Evolutionary conservation across 2,797 vertebrate species (phyloP).

Genomic region (Numenius phaeopus): DNA sequence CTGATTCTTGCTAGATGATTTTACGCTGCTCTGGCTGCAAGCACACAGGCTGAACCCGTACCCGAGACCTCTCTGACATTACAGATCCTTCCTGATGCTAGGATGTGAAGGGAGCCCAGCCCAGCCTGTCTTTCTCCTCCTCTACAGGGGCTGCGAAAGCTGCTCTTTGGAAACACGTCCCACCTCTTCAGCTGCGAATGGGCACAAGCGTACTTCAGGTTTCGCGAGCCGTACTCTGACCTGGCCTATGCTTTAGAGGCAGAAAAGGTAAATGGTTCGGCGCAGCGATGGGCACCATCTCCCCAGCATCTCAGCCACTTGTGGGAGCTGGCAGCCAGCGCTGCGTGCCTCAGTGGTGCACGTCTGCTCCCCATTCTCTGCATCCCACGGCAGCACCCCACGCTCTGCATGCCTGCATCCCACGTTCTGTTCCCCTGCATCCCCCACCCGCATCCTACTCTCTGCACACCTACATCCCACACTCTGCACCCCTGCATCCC

Average conservation of each 20-base stretch:
- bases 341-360: neutral
- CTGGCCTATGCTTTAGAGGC: constrained; percentile 83
- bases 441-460: neutral
- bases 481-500: neutral
- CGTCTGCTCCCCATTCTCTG: neutral
- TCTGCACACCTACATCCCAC: neutral
- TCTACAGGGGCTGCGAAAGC: constrained; percentile 80
- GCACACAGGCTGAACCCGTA: fast-evolving
- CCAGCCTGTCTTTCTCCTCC: neutral
- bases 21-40: neutral
- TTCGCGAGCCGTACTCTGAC: constrained; percentile 76
- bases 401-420: neutral
- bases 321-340: fast-evolving
- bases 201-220: constrained; percentile 84
- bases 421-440: too few species aligned
- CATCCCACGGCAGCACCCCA: neutral
- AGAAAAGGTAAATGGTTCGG: constrained; percentile 74
- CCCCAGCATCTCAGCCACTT: fast-evolving
- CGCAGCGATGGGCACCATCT: fast-evolving
- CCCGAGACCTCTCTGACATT: fast-evolving
- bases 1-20: fast-evolving
- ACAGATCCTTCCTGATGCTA: fast-evolving
- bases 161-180: constrained; percentile 81
- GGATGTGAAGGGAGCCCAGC: neutral
- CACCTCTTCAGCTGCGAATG: constrained; percentile 83